Evolutionary conservation across 2,797 vertebrate genomes (phyloP), one percentile per base, ranked within the genome.

Genomic region (Macrochelys suwanniensis): DNA sequence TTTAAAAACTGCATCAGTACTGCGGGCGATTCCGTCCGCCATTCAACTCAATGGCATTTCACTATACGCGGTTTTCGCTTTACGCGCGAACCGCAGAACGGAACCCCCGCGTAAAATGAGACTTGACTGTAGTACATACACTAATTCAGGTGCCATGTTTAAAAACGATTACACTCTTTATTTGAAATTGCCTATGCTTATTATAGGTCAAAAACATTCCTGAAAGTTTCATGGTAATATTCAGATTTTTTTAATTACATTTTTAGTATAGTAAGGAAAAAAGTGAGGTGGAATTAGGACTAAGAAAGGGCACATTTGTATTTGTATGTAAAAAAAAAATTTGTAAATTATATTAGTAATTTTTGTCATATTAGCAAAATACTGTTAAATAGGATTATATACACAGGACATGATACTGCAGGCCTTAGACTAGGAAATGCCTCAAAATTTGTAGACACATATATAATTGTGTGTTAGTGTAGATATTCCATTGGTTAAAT

Each of bases 381-480:
- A 3, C 0, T 56, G 5, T 33, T 42, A 47, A 84, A 61, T 53
- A 17, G 3, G 49, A 42, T 56, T 56, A 21, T 17, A 5, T 54
- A 78, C 88, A 56, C 4, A 31, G 51, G 51, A 19, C 17, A n/a
- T 88, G 45, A 86, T 89, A 25, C 74, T 84, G 7, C 13, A 68
- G 54, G 61, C 25, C 28, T 68, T 68, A 19, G 28, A 89, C 12
- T 59, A 4, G 50, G 9, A 57, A 57, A 47, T 11, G 10, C n/a
- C 31, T 82, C 12, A 16, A 54, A 19, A 25, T 83, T 26, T 79
- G 23, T 71, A 57, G 47, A 50, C 84, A 33, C 81, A 2, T 4
- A 2, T 4, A 33, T 4, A 11, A 1, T 0, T 4, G 1, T 5
- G 0, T 51, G 68, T 3, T 25, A n/a, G 31, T 80, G 17, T 53